Percentiles rank a stretch among this genome's conserved stretches.
Conservation (phyloP, 1,140 invertebrate species). For the Galendromus occidentalis region DNA sequence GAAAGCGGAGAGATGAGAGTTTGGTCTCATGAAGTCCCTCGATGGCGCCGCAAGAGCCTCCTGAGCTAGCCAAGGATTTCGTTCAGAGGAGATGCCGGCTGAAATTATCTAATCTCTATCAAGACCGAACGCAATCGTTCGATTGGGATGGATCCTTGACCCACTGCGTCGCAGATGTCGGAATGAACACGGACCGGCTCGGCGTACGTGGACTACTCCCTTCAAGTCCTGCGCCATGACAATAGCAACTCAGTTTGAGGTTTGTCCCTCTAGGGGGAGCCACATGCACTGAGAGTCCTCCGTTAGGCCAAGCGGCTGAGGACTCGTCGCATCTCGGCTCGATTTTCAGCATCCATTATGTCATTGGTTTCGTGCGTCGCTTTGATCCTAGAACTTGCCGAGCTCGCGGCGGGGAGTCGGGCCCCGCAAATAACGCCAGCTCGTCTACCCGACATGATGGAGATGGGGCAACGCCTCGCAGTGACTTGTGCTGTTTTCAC, state of each 20-base stretch:
- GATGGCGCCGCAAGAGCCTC: too few species aligned
- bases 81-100: too few species aligned
- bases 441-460: neutral
- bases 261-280: conserved; percentile 1
- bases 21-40: too few species aligned
- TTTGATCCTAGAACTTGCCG: neutral
- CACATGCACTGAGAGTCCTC: neutral
- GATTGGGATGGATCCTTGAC: too few species aligned
- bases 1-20: too few species aligned
- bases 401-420: neutral
- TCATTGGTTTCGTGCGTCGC: neutral
- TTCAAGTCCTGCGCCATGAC: neutral
- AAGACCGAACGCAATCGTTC: too few species aligned
- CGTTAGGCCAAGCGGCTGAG: neutral
- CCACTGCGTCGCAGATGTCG: too few species aligned
- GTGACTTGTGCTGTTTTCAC: neutral
- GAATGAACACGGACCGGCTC: too few species aligned
- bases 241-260: neutral
- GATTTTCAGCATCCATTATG: neutral
- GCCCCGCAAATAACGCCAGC: neutral
- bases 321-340: neutral
- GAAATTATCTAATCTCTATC: too few species aligned
- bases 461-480: neutral
- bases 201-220: too few species aligned
- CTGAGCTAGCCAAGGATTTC: too few species aligned